Base-by-base conservation (phyloP, 37 sponge, comb jelly and placozoan species). In the Amphimedon queenslandica region DNA sequence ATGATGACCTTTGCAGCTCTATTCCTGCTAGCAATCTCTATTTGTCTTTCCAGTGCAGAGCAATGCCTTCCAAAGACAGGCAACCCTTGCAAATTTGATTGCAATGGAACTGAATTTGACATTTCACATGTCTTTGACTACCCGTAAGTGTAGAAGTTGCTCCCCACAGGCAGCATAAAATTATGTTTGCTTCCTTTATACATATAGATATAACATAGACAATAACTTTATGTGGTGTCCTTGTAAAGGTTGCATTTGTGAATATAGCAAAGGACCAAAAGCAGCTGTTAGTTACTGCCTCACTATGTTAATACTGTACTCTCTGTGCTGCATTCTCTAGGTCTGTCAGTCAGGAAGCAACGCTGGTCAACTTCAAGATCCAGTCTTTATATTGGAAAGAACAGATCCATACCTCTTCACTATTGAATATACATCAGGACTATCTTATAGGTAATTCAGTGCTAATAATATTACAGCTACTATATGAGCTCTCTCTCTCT, bases 41-140 rank as follows among this genome's bases (percentile, higher is more conserved):
- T n/a, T 25, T 25, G 5, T 11, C 61, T n/a, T 6, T 5, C 28
- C 8, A n/a, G 27, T 11, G 73, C 65, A 3, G 81, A 60, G 13
- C 79, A 79, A 36, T 72, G 66, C 55, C 69, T 30, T 24, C 73
- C 73, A 30, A 47, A 80, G 43, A 40, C 36, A 1, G 63, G 58
- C 28, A 72, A 72, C 39, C 73, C 73, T 3, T 80, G 81, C 53
- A 63, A 53, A 6, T 64, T 73, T 2, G 70, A 30, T 16, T 80
- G 72, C 66, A 80, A 80, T 63, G 81, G 81, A 43, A 80, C 81
- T 13, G 28, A 25, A 11, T 72, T 80, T 43, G 81, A 80, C 40
- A 70, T 80, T 0, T 58, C 66, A 25, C 63, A 63, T 18, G 11
- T 80, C 3, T 80, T 80, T 42, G 47, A 63, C 25, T 80, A 72